Evolutionary conservation across 2,113 vertebrate genomes (phyloP), one percentile per base, ranked within the genome.

Genomic region (Dolichallabes microphthalmus): DNA sequence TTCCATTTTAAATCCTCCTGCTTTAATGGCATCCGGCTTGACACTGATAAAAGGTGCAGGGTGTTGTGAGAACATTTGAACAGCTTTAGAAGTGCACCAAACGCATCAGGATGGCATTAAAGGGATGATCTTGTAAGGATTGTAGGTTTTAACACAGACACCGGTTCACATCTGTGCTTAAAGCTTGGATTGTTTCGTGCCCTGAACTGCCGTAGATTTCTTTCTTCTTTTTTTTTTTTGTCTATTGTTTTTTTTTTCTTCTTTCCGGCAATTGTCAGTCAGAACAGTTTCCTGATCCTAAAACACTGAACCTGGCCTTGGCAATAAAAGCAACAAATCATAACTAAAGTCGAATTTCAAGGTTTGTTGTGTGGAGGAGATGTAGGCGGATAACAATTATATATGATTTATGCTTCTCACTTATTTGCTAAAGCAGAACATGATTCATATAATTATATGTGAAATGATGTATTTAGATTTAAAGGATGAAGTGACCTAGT

Each of bases 1-100:
- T 32, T 58, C 55, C 19, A 25, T 60, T 15, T 60, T 0, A 60
- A 60, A 79, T 14, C 55, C 30, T 60, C 30, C 27, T 60, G 55
- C 55, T 78, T 78, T 35, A 78, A 58, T 78, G 55, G 76, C 30
- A 39, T 79, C 55, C 55, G 1, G 75, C 52, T 77, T 22, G 75
- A 57, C 75, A 12, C 10, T 57, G 17, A 57, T 57, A 77, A 55
- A 45, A 74, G 39, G 1, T 25, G 22, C 22, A 45, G 35, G 1
- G 68, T 71, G 68, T 71, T 71, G 68, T 45, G 68, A 45, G 68
- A 45, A 7, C 7, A 27, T 71, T 45, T 1, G 35, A 73, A 25
- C 4, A 25, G 71, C 35, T 50, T 12, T 3, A 76, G 73, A 75
- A 53, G 73, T 75, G 50, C 25, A 27, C 22, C n/a, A 30, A 30